phyloP scores from a whole-genome alignment of 2,888 invertebrate genomes.

The Atrina japonica region DNA sequence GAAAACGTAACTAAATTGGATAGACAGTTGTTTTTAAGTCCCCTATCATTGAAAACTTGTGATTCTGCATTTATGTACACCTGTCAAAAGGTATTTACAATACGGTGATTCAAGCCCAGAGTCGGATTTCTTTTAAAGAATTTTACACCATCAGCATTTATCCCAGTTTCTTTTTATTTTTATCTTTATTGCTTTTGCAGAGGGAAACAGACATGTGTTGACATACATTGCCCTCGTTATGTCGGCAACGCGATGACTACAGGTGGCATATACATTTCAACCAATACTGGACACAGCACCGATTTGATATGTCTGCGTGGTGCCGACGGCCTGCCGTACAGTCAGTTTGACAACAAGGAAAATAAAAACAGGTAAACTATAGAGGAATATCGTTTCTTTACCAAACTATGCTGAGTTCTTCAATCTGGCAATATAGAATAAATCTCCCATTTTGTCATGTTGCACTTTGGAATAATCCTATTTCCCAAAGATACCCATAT shows the following conservation, averaged over 20 bases:
- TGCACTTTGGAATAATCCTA: no score
- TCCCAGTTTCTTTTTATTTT: not conserved
- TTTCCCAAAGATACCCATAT: no score
- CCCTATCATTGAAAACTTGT: no score
- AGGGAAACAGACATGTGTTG: slow-evolving; percentile 72
- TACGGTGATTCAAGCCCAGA: no score
- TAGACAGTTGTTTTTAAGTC: no score
- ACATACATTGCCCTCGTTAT: slow-evolving; percentile 73
- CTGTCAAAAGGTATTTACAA: no score
- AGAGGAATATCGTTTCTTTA: no score
- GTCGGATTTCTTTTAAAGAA: no score
- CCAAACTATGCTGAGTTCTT: not conserved
- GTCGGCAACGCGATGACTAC: slow-evolving; percentile 72
- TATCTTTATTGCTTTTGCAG: slow-evolving; percentile 41
- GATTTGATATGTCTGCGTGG: slow-evolving; percentile 76
- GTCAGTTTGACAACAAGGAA: slow-evolving; percentile 54
- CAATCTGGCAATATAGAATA: not conserved
- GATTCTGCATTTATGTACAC: no score
- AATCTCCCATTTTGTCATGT: not conserved
- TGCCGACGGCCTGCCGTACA: slow-evolving; percentile 65
- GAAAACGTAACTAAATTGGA: no score
- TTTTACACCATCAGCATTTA: no score
- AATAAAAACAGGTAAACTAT: slow-evolving; percentile 51
- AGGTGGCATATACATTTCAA: slow-evolving; percentile 77
- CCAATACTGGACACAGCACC: slow-evolving; percentile 65